Percentiles rank a stretch among this genome's conserved stretches.
Conservation (phyloP, 2,888 invertebrate genomes). For the Herminia tarsipennalis region DNA sequence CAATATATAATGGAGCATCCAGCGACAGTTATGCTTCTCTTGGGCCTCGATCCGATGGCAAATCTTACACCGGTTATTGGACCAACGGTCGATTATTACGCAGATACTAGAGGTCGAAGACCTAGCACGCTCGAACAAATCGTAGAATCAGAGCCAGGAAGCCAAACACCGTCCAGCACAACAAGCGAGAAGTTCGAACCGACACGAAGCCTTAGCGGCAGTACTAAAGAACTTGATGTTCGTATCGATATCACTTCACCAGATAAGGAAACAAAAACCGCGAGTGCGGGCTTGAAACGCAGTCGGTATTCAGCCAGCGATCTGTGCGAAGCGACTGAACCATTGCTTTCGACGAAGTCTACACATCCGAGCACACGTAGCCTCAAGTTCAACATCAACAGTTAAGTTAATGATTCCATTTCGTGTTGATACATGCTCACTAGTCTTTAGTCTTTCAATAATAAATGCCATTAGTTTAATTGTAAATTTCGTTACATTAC, state of each 20-base stretch:
- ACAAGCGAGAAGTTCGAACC: slow-evolving; percentile 69
- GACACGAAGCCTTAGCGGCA: slow-evolving; percentile 64
- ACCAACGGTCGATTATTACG: slow-evolving; percentile 76
- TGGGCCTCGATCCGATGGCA: slow-evolving; percentile 89
- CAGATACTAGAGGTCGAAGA: slow-evolving; percentile 67
- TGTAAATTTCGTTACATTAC: slow-evolving; percentile 39
- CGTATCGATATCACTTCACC: slow-evolving; percentile 67
- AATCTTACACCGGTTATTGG: slow-evolving; percentile 72
- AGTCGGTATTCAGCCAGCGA: slow-evolving; percentile 90
- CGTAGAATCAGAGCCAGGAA: slow-evolving; percentile 75
- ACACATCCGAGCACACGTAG: slow-evolving; percentile 88
- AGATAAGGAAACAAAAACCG: slow-evolving; percentile 64
- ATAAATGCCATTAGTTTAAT: slow-evolving; percentile 52
- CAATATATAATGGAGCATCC: slow-evolving; percentile 90
- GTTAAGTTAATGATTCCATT: slow-evolving; percentile 70
- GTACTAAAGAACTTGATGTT: slow-evolving; percentile 63
- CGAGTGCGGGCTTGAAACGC: slow-evolving; percentile 65
- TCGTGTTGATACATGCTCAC: slow-evolving; percentile 69
- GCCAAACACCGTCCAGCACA: slow-evolving; percentile 77
- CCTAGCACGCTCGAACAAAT: slow-evolving; percentile 78
- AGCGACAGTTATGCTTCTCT: slow-evolving; percentile 88
- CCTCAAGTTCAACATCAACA: slow-evolving; percentile 84
- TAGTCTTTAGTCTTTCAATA: slow-evolving; percentile 60
- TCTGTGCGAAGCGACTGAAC: slow-evolving; percentile 85
- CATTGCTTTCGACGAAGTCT: slow-evolving; percentile 83